Evolutionary conservation across 1,140 invertebrate species (phyloP).

Genomic region (Nasonia longicornis): DNA sequence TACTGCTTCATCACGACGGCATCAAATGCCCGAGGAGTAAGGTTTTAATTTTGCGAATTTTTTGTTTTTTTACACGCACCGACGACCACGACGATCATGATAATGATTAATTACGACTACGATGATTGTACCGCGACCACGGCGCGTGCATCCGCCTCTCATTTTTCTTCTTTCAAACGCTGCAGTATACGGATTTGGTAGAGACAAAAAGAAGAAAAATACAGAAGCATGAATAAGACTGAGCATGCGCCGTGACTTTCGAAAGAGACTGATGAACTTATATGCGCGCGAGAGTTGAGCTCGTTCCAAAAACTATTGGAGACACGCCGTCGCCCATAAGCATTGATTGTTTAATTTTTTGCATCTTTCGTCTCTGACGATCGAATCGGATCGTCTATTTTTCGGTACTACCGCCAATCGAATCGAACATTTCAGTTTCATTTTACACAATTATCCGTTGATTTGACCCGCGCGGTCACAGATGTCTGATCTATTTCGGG

Average conservation of each 20-base stretch:
- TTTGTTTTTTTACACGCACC: not conserved
- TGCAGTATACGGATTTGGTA: not conserved
- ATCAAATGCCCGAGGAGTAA: not conserved
- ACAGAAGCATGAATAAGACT: conserved; percentile 50
- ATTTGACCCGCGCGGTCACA: not conserved
- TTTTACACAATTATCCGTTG: not conserved
- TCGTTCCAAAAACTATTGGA: conserved; percentile 50
- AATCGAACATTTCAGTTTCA: conserved; percentile 16
- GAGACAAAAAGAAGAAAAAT: conserved; percentile 5
- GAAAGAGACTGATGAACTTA: conserved; percentile 53
- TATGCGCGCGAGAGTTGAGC: conserved; percentile 27
- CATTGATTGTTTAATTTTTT: not conserved
- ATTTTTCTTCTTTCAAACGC: conserved; percentile 1
- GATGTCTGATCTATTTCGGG: not conserved
- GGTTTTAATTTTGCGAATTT: conserved; percentile 19
- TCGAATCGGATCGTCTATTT: not conserved
- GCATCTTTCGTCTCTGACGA: not conserved
- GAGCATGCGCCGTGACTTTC: conserved; percentile 49
- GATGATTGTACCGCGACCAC: not conserved
- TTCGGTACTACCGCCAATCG: no score
- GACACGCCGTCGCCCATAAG: not conserved
- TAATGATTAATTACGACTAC: not conserved
- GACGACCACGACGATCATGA: not conserved
- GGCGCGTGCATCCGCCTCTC: conserved; percentile 7
- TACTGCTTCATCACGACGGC: no score